phyloP scores from a whole-genome alignment of 2,113 vertebrate species.

The Tetrao urogallus region DNA sequence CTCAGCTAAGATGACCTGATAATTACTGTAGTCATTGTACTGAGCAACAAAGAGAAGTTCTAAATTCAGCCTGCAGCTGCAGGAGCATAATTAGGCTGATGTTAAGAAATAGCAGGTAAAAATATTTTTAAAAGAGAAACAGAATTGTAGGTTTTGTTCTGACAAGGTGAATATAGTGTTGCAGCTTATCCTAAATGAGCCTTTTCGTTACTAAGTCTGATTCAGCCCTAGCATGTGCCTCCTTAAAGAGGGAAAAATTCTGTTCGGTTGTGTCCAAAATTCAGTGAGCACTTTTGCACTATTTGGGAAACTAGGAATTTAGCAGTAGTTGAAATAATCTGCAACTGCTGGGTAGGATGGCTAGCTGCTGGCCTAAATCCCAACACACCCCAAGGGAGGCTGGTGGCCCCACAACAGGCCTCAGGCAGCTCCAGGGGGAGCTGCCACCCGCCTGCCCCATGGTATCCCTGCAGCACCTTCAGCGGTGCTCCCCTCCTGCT shows the following conservation, averaged over 20 bases:
- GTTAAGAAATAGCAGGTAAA: neutral
- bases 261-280: rapidly evolving
- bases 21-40: neutral
- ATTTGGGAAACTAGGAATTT: rapidly evolving
- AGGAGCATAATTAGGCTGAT: neutral
- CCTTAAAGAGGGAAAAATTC: neutral
- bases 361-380: neutral
- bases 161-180: neutral
- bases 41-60: neutral
- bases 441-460: rapidly evolving
- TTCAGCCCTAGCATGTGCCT: neutral
- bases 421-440: rapidly evolving
- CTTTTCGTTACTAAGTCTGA: neutral
- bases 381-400: rapidly evolving
- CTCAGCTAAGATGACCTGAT: neutral
- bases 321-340: neutral
- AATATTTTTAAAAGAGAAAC: neutral
- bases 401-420: neutral
- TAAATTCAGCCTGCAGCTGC: neutral
- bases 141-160: neutral
- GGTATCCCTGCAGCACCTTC: rapidly evolving
- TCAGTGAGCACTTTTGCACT: rapidly evolving
- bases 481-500: rapidly evolving
- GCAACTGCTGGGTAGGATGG: rapidly evolving
- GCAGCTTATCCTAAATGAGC: neutral